Percentiles rank a stretch among this genome's conserved stretches.
phyloP scores from a whole-genome alignment of 2,113 vertebrate species.

The Panthera leo region DNA sequence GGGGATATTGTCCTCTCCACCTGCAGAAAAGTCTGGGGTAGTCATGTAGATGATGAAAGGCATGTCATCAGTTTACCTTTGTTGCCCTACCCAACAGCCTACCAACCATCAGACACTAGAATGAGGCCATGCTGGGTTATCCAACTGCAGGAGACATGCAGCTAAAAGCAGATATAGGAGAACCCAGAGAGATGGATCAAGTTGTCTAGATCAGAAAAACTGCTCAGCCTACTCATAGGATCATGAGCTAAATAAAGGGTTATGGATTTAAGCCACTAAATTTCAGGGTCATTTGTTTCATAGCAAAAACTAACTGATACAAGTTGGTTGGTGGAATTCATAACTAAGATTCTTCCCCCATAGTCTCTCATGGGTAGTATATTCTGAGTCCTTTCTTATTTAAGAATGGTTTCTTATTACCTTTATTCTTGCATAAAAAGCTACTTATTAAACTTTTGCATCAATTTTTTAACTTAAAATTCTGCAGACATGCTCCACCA shows the following conservation, averaged over 20 bases:
- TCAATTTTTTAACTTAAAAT: neutral
- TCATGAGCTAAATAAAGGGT: neutral
- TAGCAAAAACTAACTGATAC: neutral
- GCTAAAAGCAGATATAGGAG: neutral
- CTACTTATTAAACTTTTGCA: neutral
- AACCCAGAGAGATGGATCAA: neutral
- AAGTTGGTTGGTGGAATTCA: neutral
- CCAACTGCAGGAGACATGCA: neutral
- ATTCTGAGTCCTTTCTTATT: neutral
- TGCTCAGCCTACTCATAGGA: neutral
- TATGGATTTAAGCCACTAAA: neutral
- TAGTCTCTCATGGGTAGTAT: neutral
- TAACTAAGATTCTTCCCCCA: neutral
- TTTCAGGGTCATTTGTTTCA: neutral
- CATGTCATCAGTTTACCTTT: neutral
- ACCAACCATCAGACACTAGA: neutral
- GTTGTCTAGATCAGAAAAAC: neutral
- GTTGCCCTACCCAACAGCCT: neutral
- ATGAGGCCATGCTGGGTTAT: neutral
- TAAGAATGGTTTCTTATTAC: neutral
- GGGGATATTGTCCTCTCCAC: neutral
- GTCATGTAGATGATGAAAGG: neutral
- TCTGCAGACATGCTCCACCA: neutral
- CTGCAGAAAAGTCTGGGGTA: neutral
- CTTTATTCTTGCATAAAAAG: neutral